A percentile compares a stretch with the other conserved stretches of the same genome.
Evolutionary conservation across 2,888 invertebrate genomes (phyloP).

Genomic region (Bombylius discolor): DNA sequence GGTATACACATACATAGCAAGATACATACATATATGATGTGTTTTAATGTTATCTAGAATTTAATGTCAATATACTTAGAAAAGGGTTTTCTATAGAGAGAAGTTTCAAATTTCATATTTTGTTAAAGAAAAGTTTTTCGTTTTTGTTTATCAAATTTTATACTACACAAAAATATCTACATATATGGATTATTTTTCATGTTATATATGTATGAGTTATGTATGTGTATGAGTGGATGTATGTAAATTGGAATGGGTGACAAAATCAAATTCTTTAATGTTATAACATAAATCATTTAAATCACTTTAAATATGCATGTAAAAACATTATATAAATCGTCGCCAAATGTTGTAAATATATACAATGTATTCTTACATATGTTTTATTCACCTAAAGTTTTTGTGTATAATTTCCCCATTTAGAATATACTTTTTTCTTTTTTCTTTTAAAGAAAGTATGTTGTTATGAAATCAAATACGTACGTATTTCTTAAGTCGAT

Average conservation of each 20-base stretch:
- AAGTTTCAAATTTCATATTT: too few relatives aligned
- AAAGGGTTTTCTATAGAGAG: too few relatives aligned
- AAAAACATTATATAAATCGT: constrained; percentile 34
- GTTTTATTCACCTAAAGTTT: constrained; percentile 14
- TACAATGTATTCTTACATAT: constrained; percentile 15
- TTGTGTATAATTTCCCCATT: constrained; percentile 14
- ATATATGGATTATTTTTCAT: too few relatives aligned
- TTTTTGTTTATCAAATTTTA: too few relatives aligned
- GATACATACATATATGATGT: neutral
- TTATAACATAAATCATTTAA: constrained; percentile 34
- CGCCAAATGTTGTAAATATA: constrained; percentile 26
- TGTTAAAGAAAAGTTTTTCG: too few relatives aligned
- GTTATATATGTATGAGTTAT: neutral
- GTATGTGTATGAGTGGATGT: neutral
- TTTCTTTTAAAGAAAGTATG: too few relatives aligned
- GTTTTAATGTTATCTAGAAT: too few relatives aligned
- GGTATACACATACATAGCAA: neutral
- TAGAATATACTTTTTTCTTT: neutral
- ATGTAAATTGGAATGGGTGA: neutral
- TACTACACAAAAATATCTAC: too few relatives aligned
- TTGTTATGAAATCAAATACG: too few relatives aligned
- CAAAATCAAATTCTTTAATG: neutral
- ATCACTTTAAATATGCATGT: constrained; percentile 35
- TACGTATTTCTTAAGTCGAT: too few relatives aligned
- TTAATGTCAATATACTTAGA: too few relatives aligned